phyloP scores from a whole-genome alignment of 2,113 vertebrate species.

The Lates calcarifer region DNA sequence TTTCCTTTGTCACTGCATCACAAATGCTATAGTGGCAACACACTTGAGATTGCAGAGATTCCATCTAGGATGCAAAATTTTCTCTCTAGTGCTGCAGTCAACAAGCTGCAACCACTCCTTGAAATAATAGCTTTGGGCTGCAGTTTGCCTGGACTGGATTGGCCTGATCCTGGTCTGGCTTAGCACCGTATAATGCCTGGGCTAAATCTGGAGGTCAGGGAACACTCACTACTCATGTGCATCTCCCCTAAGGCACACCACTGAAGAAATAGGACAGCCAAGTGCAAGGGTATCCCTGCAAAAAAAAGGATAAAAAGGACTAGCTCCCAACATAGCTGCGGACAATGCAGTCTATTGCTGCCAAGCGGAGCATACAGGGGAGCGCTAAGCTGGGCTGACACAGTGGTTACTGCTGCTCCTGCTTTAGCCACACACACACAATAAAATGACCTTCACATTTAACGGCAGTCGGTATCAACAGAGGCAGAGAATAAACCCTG shows the following conservation, averaged over 20 bases:
- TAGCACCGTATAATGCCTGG: slow-evolving; percentile 28
- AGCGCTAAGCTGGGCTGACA: slow-evolving; percentile 47
- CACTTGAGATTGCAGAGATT: neutral
- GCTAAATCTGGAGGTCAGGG: slow-evolving; percentile 61
- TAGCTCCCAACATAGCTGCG: slow-evolving; percentile 43
- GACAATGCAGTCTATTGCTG: slow-evolving; percentile 55
- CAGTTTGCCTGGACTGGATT: neutral
- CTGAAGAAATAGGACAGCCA: slow-evolving; percentile 64
- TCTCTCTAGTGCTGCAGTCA: slow-evolving; percentile 8
- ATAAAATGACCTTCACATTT: slow-evolving; percentile 57
- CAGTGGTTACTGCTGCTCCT: slow-evolving; percentile 20
- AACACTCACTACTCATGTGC: slow-evolving; percentile 45
- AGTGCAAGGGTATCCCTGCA: slow-evolving; percentile 53
- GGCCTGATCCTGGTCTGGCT: slow-evolving; percentile 18
- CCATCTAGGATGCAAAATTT: neutral
- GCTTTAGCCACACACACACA: slow-evolving; percentile 12
- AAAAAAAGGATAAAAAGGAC: slow-evolving; percentile 47
- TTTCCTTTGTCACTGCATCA: slow-evolving; percentile 19
- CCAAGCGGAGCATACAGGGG: slow-evolving; percentile 46
- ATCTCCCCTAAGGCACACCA: slow-evolving; percentile 42
- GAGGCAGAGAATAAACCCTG: slow-evolving; percentile 2
- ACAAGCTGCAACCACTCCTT: slow-evolving; percentile 9
- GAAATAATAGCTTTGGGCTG: slow-evolving; percentile 24
- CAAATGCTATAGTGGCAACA: slow-evolving; percentile 6
- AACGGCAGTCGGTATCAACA: slow-evolving; percentile 20